Conservation (phyloP, 2,113 vertebrate genomes). For the Cyanocitta stelleri region DNA sequence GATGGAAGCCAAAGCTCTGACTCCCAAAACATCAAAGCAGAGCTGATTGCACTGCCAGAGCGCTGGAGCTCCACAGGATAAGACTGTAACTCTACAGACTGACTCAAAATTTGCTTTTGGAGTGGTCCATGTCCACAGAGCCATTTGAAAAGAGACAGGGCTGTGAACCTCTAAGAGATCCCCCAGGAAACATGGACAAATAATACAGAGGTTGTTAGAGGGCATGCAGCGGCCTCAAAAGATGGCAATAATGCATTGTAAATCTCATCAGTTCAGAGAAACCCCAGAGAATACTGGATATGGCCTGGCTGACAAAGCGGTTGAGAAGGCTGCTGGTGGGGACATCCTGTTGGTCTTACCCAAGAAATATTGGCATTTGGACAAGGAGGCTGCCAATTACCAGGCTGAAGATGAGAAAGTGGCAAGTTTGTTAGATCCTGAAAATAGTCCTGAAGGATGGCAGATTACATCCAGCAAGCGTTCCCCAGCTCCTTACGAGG, state of each 20-base stretch:
- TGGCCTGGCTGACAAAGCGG: not conserved
- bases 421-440: not conserved
- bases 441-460: not conserved
- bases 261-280: not conserved
- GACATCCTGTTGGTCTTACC: not conserved
- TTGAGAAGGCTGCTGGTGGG: not conserved
- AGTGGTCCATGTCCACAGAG: not conserved
- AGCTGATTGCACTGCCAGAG: not conserved
- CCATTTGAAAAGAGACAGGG: not conserved
- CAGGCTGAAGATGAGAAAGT: no score
- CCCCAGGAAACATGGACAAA: not conserved
- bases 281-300: accelerated
- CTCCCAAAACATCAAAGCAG: accelerated
- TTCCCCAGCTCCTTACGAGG: not conserved
- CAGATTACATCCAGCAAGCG: not conserved
- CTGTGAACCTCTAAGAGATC: not conserved
- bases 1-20: not conserved
- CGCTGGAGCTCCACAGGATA: accelerated
- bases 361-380: not conserved
- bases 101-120: not conserved
- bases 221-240: not conserved
- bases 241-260: accelerated
- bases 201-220: accelerated
- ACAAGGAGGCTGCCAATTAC: not conserved
- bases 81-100: accelerated